These are phyloP conservation scores for Forbesichthys agassizii DNA, from an alignment of 2,113 vertebrate genomes.

Conservation along the genomic window DNA sequence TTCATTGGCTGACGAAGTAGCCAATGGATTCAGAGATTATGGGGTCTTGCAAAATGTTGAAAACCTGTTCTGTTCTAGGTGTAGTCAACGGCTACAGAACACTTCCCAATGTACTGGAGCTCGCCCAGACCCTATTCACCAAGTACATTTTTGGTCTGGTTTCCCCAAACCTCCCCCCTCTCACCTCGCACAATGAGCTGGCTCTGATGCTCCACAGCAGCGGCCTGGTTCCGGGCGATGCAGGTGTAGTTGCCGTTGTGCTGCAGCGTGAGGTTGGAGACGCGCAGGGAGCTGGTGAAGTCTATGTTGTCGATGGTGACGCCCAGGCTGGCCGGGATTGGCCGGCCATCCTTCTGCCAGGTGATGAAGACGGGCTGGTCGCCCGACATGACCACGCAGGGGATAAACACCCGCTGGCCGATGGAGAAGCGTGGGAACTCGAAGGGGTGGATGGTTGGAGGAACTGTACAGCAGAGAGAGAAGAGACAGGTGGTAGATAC, in stretches of 20 bases:
- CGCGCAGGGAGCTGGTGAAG: conserved; percentile 94
- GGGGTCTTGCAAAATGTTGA: too few species aligned
- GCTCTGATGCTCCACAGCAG: conserved; percentile 93
- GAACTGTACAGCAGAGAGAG: conserved; percentile 75
- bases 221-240: conserved; percentile 93
- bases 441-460: conserved; percentile 96
- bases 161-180: background rate
- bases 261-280: conserved; percentile 94
- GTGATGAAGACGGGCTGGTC: conserved; percentile 97
- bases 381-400: conserved; percentile 95
- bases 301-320: conserved; percentile 98
- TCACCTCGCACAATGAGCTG: conserved; percentile 95
- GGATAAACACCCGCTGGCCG: conserved; percentile 95
- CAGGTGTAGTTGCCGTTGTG: conserved; percentile 98
- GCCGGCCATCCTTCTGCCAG: conserved; percentile 95
- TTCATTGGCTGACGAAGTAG: too few species aligned
- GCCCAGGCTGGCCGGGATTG: conserved; percentile 91
- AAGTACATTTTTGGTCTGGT: background rate
- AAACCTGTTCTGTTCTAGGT: too few species aligned
- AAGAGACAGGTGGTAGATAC: background rate
- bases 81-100: too few species aligned
- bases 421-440: conserved; percentile 97
- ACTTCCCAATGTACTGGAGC: too few species aligned
- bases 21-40: too few species aligned
- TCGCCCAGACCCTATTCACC: background rate